Conservation (phyloP, 2,113 vertebrate species). For the Daubentonia madagascariensis region DNA sequence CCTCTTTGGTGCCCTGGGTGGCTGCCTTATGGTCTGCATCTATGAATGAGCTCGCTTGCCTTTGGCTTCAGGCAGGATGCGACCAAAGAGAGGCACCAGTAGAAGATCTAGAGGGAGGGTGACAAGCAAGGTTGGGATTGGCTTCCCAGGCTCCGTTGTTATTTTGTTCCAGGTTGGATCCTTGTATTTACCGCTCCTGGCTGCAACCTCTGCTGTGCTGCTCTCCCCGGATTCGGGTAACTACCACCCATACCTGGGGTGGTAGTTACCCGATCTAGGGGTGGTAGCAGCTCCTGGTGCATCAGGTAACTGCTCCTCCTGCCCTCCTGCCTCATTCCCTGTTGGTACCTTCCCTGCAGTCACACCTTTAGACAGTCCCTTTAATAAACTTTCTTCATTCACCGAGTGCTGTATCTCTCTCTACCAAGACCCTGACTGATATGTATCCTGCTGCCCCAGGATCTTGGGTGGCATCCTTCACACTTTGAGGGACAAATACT, state of each 20-base stretch:
- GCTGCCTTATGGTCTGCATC: not conserved
- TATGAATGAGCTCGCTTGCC: not conserved
- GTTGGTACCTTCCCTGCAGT: not conserved
- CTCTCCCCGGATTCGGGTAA: not conserved
- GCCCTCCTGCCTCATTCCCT: not conserved
- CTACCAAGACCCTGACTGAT: not conserved
- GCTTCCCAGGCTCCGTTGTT: not conserved
- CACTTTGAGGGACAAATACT: not conserved
- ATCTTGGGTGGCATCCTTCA: not conserved
- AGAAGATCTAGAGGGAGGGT: not conserved
- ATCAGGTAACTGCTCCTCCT: not conserved
- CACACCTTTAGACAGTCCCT: not conserved
- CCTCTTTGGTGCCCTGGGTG: not conserved
- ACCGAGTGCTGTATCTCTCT: not conserved
- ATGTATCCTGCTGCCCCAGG: rapidly evolving
- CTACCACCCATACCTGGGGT: not conserved
- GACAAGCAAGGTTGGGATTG: not conserved
- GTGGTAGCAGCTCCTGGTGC: not conserved
- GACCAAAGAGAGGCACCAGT: not conserved
- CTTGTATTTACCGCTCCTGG: not conserved
- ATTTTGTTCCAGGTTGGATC: not conserved
- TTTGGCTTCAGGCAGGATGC: not conserved
- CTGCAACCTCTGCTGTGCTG: not conserved
- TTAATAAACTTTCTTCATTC: not conserved
- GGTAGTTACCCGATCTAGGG: too few relatives aligned